Percentiles rank a stretch among this genome's conserved stretches.
Conservation (phyloP, 2,888 invertebrate genomes). For the Ethmia dodecea region DNA sequence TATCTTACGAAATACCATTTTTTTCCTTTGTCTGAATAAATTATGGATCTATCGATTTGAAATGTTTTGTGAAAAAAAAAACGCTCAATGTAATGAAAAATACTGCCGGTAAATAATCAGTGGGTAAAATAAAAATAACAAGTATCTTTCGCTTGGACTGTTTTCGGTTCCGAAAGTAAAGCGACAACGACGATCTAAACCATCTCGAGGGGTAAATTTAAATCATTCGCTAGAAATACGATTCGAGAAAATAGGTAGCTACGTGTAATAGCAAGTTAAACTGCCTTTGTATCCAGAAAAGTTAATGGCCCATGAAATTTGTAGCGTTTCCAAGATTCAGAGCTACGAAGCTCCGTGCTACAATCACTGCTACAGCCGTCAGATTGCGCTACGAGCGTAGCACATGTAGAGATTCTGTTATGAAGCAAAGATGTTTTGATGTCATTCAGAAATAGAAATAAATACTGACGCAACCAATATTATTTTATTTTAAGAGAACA, state of each 20-base stretch:
- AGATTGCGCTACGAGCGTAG: constrained; percentile 11
- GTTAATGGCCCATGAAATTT: constrained; percentile 47
- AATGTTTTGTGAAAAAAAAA: no score
- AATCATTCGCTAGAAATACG: constrained; percentile 18
- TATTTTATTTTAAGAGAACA: no score
- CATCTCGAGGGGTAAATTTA: constrained; percentile 10
- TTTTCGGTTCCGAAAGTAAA: neutral
- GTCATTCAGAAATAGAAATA: no score
- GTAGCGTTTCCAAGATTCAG: constrained; percentile 38
- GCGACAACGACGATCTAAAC: constrained; percentile 1
- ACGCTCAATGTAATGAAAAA: no score
- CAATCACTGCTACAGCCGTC: constrained; percentile 9
- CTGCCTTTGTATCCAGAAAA: constrained; percentile 27
- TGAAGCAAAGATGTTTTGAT: no score
- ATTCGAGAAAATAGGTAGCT: constrained; percentile 30
- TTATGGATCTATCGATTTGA: no score
- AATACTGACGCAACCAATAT: no score
- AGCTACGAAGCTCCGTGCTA: constrained; percentile 29
- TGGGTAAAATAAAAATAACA: no score
- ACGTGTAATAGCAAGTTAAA: constrained; percentile 32
- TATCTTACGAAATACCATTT: no score
- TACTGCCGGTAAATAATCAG: no score
- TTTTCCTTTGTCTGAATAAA: no score
- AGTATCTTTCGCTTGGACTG: no score
- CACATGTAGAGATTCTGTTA: neutral